These are phyloP conservation scores for Colaptes auratus DNA, from an alignment of 2,113 vertebrate species.

Conservation along the genomic window DNA sequence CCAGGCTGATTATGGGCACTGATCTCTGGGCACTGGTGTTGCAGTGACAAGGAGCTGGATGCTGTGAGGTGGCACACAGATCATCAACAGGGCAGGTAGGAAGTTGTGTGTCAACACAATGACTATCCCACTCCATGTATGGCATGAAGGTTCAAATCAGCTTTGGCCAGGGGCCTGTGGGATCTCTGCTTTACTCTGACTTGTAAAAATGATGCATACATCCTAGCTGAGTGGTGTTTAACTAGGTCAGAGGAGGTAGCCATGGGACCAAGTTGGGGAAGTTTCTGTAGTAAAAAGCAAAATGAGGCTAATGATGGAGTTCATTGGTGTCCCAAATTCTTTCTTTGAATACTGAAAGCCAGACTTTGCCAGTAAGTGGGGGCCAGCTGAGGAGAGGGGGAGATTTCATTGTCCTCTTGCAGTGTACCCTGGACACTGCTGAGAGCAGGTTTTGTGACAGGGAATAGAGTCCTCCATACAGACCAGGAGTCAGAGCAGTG, in stretches of 20 bases:
- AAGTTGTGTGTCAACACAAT: background rate
- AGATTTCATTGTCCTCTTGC: background rate
- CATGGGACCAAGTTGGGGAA: background rate
- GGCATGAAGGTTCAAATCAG: background rate
- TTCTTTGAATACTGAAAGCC: background rate
- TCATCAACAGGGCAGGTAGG: background rate
- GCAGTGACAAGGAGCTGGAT: background rate
- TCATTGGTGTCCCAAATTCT: background rate
- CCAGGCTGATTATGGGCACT: background rate
- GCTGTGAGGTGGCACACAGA: background rate
- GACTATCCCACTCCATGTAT: background rate
- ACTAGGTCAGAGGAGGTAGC: background rate
- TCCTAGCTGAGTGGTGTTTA: background rate
- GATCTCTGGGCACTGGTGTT: background rate
- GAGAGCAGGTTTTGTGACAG: background rate
- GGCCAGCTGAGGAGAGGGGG: background rate
- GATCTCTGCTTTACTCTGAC: background rate
- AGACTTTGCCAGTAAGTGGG: background rate
- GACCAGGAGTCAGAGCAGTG: background rate
- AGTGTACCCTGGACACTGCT: background rate
- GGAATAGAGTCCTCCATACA: background rate
- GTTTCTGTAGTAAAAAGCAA: slow-evolving; percentile 32
- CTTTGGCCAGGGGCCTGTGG: background rate
- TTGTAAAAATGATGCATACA: background rate
- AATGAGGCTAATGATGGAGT: slow-evolving; percentile 45